Base-by-base conservation (phyloP, 2,113 vertebrate genomes). In the Sardina pilchardus region DNA sequence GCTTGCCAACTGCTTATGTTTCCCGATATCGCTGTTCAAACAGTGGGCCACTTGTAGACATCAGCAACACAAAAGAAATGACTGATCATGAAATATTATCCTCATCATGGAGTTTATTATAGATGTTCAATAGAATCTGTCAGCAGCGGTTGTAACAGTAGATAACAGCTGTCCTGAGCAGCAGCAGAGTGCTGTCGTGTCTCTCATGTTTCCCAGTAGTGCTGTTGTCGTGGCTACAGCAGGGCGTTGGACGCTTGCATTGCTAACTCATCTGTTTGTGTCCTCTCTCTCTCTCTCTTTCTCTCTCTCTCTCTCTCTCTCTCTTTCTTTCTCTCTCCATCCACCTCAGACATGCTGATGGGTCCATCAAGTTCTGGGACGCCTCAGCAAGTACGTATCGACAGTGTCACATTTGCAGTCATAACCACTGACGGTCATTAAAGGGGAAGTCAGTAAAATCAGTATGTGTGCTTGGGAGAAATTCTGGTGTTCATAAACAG, bases 341-440 rank as follows among this genome's bases (percentile, higher is more conserved):
- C 48, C 88, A 82, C 50, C 82, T 85, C 91, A 99, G 98, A 89
- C 98, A 99, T 92, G 98, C 98, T 89, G 98, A 99, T 92, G 98
- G 98, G 56, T 97, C 98, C 8, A 91, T 99, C 90, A 99, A 99
- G 89, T 99, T 99, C 90, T 99, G 98, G 98, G 98, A 99, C 90
- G 98, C 98, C 6, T 99, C 98, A 93, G 97, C 97, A 93, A 93
- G 97, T 98, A 91, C 97, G 97, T 97, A 9, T 67, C n/a, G 67
- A 2, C 39, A 21, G 21, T 82, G 45, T 48, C 4, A 30, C 21
- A 21, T 19, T 9, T 50, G n/a, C 16, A 30, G 42, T 19, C n/a
- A 14, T 81, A 26, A 47, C 24, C 42, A 75, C 10, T 16, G 16
- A 34, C 12, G 2, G 67, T 34, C 26, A 6, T 67, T 24, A 67